Evolutionary conservation across 53 echinoderm and acorn worm species (phyloP), one percentile per base, ranked within the genome.

Genomic region (Henricia sp.): DNA sequence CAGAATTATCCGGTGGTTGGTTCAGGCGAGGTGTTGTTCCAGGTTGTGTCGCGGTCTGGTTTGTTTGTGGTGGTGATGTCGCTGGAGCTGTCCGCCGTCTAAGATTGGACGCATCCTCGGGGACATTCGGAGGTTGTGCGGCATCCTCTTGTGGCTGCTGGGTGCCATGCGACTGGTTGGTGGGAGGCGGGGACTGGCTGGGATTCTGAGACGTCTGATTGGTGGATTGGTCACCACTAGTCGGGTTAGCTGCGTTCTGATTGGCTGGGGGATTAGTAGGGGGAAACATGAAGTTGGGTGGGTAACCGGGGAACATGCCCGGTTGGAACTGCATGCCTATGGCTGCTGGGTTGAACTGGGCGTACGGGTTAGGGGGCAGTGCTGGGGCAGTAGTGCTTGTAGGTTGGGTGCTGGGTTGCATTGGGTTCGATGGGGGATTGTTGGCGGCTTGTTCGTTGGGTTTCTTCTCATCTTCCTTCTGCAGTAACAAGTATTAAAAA

Each of bases 401-500:
- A 50, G 19, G 56, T 9, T 59, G 46, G 33, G 53, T 52, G 27
- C 50, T 27, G 54, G 55, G 68, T 35, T 59, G 74, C 10, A 62
- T 9, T 27, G 59, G 6, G 21, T 28, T 37, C 19, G 53, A 27
- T 25, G 75, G 1, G 9, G 50, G 36, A 36, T 40, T 70, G 60
- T 58, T 57, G 25, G 85, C 12, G 6, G 65, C 53, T 28, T 40
- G 35, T 32, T 66, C 67, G 23, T 39, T 52, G 23, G 82, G 12
- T 30, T 84, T 28, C 70, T 92, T 90, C 23, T 86, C 85, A n/a
- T 92, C 90, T 82, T 95, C 95, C 82, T 95, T 95, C 95, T 95
- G 86, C 53, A 26, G 39, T 34, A 36, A 19, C 12, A 36, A 8
- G 13, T 29, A 26, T 24, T 10, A 52, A 74, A 53, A 30, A 52